phyloP scores from a whole-genome alignment of 2,888 invertebrate species.

The Drosophila longiperda region DNA sequence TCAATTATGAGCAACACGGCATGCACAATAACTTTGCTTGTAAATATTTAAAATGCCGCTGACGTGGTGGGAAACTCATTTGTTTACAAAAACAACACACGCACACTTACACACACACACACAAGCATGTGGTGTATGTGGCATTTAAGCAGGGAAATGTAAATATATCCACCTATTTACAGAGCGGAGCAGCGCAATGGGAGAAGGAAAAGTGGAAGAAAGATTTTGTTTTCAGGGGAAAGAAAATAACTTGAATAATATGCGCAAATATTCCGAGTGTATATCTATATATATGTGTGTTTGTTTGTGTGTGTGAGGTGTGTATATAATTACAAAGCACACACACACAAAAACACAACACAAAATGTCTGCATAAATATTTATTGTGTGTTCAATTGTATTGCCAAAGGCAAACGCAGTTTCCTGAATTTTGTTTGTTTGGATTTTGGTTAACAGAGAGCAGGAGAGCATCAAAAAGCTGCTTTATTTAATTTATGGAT shows the following conservation, averaged over 20 bases:
- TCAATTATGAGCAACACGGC: slow-evolving; percentile 46
- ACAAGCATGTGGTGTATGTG: not conserved
- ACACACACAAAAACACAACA: slow-evolving; percentile 40
- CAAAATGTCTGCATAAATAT: slow-evolving; percentile 70
- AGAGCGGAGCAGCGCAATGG: not conserved
- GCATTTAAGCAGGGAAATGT: slow-evolving; percentile 49
- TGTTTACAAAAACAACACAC: slow-evolving; percentile 62
- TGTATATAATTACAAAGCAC: slow-evolving; percentile 65
- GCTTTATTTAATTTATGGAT: slow-evolving; percentile 1
- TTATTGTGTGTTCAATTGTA: slow-evolving; percentile 71
- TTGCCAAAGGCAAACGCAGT: slow-evolving; percentile 44
- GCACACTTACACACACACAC: slow-evolving; percentile 15
- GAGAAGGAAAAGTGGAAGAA: slow-evolving; percentile 19
- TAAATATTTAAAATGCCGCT: slow-evolving; percentile 69
- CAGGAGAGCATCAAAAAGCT: slow-evolving; percentile 8
- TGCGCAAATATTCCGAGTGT: slow-evolving; percentile 49
- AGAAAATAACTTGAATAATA: slow-evolving; percentile 68
- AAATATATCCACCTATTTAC: slow-evolving; percentile 65
- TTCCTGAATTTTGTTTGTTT: slow-evolving; percentile 10
- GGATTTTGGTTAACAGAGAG: slow-evolving; percentile 28
- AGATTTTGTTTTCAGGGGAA: slow-evolving; percentile 33
- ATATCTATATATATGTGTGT: not conserved
- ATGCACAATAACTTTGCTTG: slow-evolving; percentile 67
- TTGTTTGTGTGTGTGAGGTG: slow-evolving; percentile 23
- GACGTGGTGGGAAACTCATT: slow-evolving; percentile 55